These are phyloP conservation scores for Mustelus asterias DNA, from an alignment of 2,113 vertebrate genomes.

Conservation along the genomic window DNA sequence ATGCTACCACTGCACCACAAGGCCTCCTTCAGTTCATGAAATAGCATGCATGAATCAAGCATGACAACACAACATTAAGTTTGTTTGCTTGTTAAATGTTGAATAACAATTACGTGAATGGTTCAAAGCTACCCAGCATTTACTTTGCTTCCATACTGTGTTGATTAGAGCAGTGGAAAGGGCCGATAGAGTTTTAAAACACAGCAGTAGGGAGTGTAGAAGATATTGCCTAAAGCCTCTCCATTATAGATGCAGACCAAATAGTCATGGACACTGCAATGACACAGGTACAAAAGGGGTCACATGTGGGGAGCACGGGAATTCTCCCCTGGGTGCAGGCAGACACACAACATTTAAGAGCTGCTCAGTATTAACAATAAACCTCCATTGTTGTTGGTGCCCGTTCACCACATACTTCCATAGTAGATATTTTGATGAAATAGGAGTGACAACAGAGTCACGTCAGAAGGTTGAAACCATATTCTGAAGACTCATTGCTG, in stretches of 20 bases:
- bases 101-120: neutral
- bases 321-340: too few species aligned
- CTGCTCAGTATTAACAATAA: too few species aligned
- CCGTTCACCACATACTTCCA: too few species aligned
- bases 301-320: too few species aligned
- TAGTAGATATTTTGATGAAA: neutral
- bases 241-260: neutral
- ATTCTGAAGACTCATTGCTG: neutral
- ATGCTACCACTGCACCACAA: too few species aligned
- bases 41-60: neutral
- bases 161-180: neutral
- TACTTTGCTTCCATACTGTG: neutral
- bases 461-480: neutral
- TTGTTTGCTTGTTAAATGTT: neutral
- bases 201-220: neutral
- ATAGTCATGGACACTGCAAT: too few species aligned
- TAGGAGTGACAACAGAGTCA: neutral
- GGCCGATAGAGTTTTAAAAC: neutral
- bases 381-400: too few species aligned
- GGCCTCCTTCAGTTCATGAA: neutral
- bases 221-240: neutral
- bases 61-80: neutral
- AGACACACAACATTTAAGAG: too few species aligned
- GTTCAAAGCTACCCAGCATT: neutral
- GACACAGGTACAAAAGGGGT: too few species aligned